phyloP scores from a whole-genome alignment of 2,113 vertebrate genomes.

The Scortum barcoo region DNA sequence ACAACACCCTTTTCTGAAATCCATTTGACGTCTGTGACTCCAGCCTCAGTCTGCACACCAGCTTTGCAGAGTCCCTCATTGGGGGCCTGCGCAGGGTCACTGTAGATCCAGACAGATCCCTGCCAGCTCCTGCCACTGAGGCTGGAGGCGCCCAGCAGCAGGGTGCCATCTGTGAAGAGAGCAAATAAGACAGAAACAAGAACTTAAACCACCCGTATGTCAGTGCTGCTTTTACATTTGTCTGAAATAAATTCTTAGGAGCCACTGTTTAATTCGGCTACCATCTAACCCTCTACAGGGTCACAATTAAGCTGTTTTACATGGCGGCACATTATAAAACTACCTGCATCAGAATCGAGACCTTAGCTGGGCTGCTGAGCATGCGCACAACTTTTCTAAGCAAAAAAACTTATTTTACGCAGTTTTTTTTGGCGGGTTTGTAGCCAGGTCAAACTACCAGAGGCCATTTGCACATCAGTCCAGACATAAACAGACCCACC shows the following conservation, averaged over 20 bases:
- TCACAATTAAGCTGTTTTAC: not conserved
- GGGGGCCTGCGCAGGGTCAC: slow-evolving; percentile 89
- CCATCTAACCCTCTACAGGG: not conserved
- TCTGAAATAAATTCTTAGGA: not conserved
- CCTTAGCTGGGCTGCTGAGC: not conserved
- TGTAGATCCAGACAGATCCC: slow-evolving; percentile 95
- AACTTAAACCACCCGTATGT: not conserved
- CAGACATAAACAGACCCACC: slow-evolving; percentile 67
- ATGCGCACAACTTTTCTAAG: not conserved
- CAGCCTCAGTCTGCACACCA: slow-evolving; percentile 95
- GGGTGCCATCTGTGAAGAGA: slow-evolving; percentile 86
- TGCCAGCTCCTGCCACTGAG: slow-evolving; percentile 93
- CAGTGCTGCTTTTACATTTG: not conserved
- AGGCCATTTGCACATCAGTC: not conserved
- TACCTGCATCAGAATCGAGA: not conserved
- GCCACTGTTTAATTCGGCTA: not conserved
- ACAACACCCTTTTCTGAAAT: slow-evolving; percentile 88
- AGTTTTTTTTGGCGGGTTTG: no score
- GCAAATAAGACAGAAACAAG: not conserved
- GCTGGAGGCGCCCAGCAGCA: slow-evolving; percentile 92
- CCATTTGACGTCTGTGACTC: slow-evolving; percentile 91
- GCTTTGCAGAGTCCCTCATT: slow-evolving; percentile 94
- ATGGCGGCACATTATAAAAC: not conserved
- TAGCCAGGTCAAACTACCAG: not conserved
- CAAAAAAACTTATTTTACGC: not conserved